Conservation (phyloP, 2,113 vertebrate species). For the Patagioenas fasciata region DNA sequence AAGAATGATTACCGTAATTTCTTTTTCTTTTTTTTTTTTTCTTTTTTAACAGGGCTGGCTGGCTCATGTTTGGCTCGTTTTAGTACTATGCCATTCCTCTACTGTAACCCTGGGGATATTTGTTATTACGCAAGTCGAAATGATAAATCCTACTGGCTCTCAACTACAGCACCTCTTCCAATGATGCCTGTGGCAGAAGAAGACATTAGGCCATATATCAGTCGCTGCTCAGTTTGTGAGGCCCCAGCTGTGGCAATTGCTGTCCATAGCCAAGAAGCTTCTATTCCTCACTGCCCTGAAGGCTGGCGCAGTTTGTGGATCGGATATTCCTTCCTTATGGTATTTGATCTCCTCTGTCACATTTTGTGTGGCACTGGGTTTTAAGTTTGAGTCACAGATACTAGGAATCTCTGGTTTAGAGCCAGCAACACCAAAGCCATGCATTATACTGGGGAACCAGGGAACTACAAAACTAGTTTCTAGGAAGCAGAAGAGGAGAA, state of each 20-base stretch:
- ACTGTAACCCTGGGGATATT: constrained; percentile 94
- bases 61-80: constrained; percentile 94
- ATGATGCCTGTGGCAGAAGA: constrained; percentile 96
- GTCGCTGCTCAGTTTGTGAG: constrained; percentile 95
- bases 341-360: constrained; percentile 51
- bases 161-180: constrained; percentile 93
- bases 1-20: background rate
- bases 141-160: constrained; percentile 98
- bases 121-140: constrained; percentile 97
- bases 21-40: too few species aligned
- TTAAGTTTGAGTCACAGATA: background rate
- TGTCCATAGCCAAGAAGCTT: constrained; percentile 92
- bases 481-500: background rate
- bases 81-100: constrained; percentile 97
- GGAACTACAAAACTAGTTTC: background rate
- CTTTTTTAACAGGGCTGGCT: constrained; percentile 82
- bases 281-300: constrained; percentile 90
- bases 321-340: constrained; percentile 98
- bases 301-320: constrained; percentile 99
- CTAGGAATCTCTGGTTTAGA: background rate
- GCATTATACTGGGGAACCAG: background rate
- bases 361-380: background rate
- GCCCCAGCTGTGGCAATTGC: constrained; percentile 94
- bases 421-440: background rate
- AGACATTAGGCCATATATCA: constrained; percentile 92